Conservation (phyloP, 2,113 vertebrate species). For the Arenaria interpres region DNA sequence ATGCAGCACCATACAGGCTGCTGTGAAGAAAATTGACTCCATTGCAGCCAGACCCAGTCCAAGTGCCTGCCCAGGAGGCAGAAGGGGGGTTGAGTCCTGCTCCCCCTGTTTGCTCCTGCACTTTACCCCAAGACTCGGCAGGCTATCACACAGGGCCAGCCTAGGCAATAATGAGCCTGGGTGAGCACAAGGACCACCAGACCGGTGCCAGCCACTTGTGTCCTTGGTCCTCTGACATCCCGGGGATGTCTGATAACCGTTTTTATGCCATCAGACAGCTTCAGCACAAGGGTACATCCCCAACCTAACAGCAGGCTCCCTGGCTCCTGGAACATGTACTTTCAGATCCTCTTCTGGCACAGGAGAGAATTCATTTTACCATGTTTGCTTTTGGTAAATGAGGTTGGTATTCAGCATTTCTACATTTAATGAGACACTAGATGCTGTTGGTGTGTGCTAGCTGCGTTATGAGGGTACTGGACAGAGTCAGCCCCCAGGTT, state of each 20-base stretch:
- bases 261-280: neutral
- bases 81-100: fast-evolving
- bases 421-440: neutral
- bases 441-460: neutral
- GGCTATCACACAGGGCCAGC: neutral
- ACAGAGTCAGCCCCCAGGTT: neutral
- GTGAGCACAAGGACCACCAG: neutral
- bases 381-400: neutral
- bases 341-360: neutral
- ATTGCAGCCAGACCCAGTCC: neutral
- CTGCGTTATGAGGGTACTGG: neutral
- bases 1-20: fast-evolving
- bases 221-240: neutral
- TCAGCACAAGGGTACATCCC: fast-evolving
- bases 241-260: neutral
- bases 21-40: neutral
- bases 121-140: neutral
- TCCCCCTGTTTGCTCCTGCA: neutral
- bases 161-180: neutral
- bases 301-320: neutral
- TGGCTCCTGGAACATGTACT: neutral
- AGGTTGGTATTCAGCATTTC: neutral
- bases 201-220: neutral
- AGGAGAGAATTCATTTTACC: neutral
- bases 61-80: neutral